These are phyloP conservation scores for Pachymerium ferrugineum DNA, from an alignment of 2,888 invertebrate genomes.

Conservation along the genomic window DNA sequence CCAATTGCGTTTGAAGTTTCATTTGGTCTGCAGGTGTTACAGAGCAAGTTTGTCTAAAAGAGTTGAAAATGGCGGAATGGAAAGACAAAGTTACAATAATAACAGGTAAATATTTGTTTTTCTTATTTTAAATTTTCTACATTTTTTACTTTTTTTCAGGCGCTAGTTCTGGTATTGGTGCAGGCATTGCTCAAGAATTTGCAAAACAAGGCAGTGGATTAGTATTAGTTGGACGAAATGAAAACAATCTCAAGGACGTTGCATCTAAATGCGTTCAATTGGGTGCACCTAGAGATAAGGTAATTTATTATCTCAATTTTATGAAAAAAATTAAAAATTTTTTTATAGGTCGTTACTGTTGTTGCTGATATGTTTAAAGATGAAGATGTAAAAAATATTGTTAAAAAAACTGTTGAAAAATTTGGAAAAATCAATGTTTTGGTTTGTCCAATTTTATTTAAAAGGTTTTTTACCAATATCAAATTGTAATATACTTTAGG, in stretches of 20 bases:
- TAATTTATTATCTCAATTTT: too few relatives aligned
- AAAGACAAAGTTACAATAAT: not conserved
- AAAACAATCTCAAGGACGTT: slow-evolving; percentile 60
- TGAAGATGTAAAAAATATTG: not conserved
- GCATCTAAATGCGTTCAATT: slow-evolving; percentile 53
- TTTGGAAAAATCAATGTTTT: not conserved
- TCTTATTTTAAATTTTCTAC: too few relatives aligned
- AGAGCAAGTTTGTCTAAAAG: not conserved
- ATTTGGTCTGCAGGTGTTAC: too few relatives aligned
- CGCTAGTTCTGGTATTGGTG: slow-evolving; percentile 80
- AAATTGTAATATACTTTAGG: not conserved
- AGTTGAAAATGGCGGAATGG: not conserved
- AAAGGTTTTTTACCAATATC: too few relatives aligned
- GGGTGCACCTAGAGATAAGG: not conserved
- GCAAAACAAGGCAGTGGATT: slow-evolving; percentile 68
- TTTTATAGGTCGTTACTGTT: too few relatives aligned
- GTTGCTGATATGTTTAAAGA: not conserved
- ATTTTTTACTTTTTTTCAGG: slow-evolving; percentile 49
- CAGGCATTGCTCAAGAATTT: slow-evolving; percentile 70
- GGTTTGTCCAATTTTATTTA: too few relatives aligned
- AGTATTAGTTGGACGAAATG: slow-evolving; percentile 65
- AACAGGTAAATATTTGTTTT: too few relatives aligned
- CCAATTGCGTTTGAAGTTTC: too few relatives aligned
- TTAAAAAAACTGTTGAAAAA: not conserved
- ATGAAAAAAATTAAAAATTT: too few relatives aligned